Percentiles rank a stretch among this genome's conserved stretches.
These are phyloP conservation scores for Chloroclystis v-ata DNA, from an alignment of 2,888 invertebrate genomes.

Conservation along the genomic window DNA sequence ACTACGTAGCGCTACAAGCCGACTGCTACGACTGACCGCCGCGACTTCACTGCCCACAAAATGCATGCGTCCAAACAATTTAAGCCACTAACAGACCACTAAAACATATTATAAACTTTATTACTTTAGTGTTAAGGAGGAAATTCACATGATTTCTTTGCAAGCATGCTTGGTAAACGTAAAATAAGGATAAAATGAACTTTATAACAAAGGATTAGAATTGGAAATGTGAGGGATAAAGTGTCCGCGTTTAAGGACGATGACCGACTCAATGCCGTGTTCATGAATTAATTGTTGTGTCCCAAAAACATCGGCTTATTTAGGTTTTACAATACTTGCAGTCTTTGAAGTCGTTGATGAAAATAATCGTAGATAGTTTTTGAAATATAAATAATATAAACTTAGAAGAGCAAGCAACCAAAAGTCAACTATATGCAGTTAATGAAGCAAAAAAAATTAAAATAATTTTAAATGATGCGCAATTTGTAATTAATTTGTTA, in stretches of 20 bases:
- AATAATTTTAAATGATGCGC: too few relatives aligned
- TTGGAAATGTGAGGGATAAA: slow-evolving; percentile 8
- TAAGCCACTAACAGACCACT: too few relatives aligned
- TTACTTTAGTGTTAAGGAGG: too few relatives aligned
- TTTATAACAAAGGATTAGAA: slow-evolving; percentile 8
- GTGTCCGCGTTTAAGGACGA: slow-evolving; percentile 38
- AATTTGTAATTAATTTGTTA: too few relatives aligned
- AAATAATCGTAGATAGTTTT: not conserved
- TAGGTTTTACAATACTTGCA: not conserved
- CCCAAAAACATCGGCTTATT: slow-evolving; percentile 1
- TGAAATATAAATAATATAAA: too few relatives aligned
- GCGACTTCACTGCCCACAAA: slow-evolving; percentile 29
- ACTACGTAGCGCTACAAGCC: slow-evolving; percentile 38
- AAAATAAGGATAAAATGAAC: slow-evolving; percentile 1
- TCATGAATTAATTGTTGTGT: slow-evolving; percentile 13
- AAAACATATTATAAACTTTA: too few relatives aligned
- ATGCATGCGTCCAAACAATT: slow-evolving; percentile 18
- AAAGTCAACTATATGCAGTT: too few relatives aligned
- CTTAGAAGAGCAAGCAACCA: too few relatives aligned
- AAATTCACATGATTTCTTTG: too few relatives aligned
- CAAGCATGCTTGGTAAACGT: not conserved
- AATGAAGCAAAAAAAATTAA: too few relatives aligned
- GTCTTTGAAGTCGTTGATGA: not conserved
- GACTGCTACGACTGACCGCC: slow-evolving; percentile 38
- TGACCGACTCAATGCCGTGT: slow-evolving; percentile 43